Percentiles rank a stretch among this genome's conserved stretches.
These are phyloP conservation scores for Channallabes apus DNA, from an alignment of 2,797 vertebrate genomes.

Conservation along the genomic window DNA sequence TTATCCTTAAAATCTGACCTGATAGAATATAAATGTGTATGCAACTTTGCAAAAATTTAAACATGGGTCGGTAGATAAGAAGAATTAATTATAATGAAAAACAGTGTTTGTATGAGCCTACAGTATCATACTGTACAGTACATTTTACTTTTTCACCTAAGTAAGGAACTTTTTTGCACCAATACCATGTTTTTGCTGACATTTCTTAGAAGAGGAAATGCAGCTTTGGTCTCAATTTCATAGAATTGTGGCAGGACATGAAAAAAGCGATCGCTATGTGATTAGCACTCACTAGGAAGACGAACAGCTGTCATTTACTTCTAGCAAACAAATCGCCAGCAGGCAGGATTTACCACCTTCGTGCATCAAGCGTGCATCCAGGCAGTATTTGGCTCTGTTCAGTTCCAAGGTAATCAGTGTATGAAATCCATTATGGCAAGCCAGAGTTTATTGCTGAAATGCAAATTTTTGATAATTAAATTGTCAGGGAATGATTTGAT, in stretches of 20 bases:
- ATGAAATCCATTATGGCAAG: slow-evolving; percentile 21
- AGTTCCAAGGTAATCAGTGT: slow-evolving; percentile 18
- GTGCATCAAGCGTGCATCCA: not conserved
- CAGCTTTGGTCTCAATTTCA: not conserved
- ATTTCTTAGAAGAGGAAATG: not conserved
- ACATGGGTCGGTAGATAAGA: too few species aligned
- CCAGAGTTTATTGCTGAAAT: not conserved
- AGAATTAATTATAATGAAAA: too few species aligned
- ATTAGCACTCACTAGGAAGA: slow-evolving; percentile 17
- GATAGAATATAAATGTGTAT: too few species aligned
- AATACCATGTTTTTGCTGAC: not conserved
- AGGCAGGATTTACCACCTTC: slow-evolving; percentile 29
- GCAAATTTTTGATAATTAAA: not conserved
- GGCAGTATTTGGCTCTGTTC: not conserved
- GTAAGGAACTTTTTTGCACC: not conserved
- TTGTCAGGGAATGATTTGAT: slow-evolving; percentile 54
- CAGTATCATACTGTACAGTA: too few species aligned
- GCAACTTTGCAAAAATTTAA: too few species aligned
- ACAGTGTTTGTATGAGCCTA: too few species aligned
- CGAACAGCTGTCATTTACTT: slow-evolving; percentile 23
- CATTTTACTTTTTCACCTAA: too few species aligned
- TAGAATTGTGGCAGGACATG: not conserved
- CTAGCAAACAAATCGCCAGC: slow-evolving; percentile 30
- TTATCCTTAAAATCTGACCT: too few species aligned
- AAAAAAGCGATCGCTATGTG: not conserved